Base-by-base conservation (phyloP, 2,797 vertebrate species). In the Novumbra hubbsi region DNA sequence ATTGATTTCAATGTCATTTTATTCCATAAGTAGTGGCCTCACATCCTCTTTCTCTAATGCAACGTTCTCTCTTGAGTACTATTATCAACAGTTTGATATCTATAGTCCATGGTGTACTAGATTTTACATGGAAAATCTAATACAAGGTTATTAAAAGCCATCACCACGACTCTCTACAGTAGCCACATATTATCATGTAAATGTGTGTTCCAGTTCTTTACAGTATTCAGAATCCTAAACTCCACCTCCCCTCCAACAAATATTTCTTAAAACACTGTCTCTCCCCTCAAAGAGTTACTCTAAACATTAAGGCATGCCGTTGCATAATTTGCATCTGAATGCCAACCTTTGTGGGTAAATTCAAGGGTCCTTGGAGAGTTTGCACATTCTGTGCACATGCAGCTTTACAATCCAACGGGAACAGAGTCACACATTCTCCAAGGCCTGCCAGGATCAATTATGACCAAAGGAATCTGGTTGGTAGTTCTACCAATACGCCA, bases 291-390 rank as follows among this genome's bases (percentile, higher is more conserved):
- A 84, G 85, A 86, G 89, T 86, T 87, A 82, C 84, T 73, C 85
- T 45, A 83, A 83, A 86, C 80, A 88, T 86, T 87, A 84, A 89
- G 86, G 86, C 89, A 84, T 89, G 88, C 86, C 87, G 65, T 85
- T 85, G 83, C 86, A 80, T 67, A 50, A 94, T 94, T 94, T 85
- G 88, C 92, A 94, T 94, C 82, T 94, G 89, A 94, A 94, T 91
- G 62, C 73, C 80, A 89, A 91, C 91, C 92, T 91, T 93, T 92
- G 90, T 93, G 91, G 85, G 86, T 92, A 91, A 91, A 91, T 93
- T 93, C 89, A 91, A 92, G 90, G 88, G 90, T 90, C 88, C 90
- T 90, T 84, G 73, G 90, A 87, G 90, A 87, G 91, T 92, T 90
- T 90, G 85, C 83, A 86, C 89, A 89, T 89, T 90, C 87, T 82